A percentile compares a stretch with the other conserved stretches of the same genome.
Conservation (phyloP, 2,113 vertebrate genomes). For the Candoia aspera region DNA sequence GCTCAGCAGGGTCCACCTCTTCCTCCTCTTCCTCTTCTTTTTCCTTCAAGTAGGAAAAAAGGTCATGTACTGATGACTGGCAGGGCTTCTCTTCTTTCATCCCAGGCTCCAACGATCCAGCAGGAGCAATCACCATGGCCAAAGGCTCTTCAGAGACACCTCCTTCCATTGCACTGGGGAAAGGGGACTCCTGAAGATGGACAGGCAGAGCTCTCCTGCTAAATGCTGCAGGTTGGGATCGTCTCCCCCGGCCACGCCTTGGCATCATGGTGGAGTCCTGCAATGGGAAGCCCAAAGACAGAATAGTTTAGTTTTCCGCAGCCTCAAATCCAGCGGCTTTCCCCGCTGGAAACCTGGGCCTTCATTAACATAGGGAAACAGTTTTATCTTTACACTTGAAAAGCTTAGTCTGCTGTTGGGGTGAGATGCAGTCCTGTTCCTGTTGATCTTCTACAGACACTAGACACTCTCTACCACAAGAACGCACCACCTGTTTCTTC, state of each 20-base stretch:
- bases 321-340: background rate
- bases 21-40: conserved; percentile 14
- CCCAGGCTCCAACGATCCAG: no score
- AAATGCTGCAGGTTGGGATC: background rate
- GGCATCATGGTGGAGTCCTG: conserved; percentile 17
- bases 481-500: no score
- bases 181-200: background rate
- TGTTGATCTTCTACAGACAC: background rate
- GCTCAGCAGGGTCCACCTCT: background rate
- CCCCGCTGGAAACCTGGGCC: background rate
- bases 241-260: background rate
- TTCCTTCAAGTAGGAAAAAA: conserved; percentile 26
- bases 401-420: background rate
- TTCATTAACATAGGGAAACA: background rate
- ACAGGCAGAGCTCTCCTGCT: background rate
- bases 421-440: background rate
- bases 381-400: background rate
- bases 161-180: fast-evolving
- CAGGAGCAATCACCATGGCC: fast-evolving
- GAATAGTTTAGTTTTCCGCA: background rate
- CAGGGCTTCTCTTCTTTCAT: background rate
- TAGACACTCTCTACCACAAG: no score
- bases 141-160: background rate
- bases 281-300: no score
- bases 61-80: background rate